Percentiles rank a stretch among this genome's conserved stretches.
Conservation (phyloP, 2,113 vertebrate genomes). For the Xiphias gladius region DNA sequence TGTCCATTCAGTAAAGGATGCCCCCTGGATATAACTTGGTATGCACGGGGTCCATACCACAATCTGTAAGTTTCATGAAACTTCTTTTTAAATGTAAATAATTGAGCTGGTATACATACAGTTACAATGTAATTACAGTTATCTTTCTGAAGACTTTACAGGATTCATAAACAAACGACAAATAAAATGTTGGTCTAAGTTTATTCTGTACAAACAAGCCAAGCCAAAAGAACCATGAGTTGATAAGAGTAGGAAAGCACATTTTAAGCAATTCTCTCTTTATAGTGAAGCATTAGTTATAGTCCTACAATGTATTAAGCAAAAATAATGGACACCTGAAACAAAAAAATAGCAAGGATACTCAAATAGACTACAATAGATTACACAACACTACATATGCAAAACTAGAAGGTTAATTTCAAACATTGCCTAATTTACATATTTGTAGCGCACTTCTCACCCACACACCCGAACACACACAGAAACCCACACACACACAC, state of each 20-base stretch:
- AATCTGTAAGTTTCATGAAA: constrained; percentile 56
- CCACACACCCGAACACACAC: constrained; percentile 12
- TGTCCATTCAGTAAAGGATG: constrained; percentile 60
- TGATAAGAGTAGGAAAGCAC: constrained; percentile 77
- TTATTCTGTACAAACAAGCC: constrained; percentile 84
- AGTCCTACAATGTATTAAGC: constrained; percentile 70
- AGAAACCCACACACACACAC: constrained; percentile 18
- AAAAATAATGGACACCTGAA: constrained; percentile 72
- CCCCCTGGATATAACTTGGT: constrained; percentile 48
- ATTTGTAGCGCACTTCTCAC: constrained; percentile 55
- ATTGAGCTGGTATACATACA: constrained; percentile 76
- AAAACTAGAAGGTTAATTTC: constrained; percentile 69
- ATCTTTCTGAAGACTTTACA: constrained; percentile 74
- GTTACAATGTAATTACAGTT: constrained; percentile 77
- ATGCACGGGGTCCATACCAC: constrained; percentile 54
- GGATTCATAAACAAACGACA: constrained; percentile 79
- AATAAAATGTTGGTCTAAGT: constrained; percentile 78
- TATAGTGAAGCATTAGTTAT: constrained; percentile 79
- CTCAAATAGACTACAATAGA: constrained; percentile 80
- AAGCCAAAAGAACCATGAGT: constrained; percentile 78
- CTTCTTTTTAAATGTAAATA: constrained; percentile 69
- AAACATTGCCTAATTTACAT: constrained; percentile 80
- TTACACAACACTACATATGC: constrained; percentile 80
- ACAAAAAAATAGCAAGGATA: constrained; percentile 71
- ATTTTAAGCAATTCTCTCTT: constrained; percentile 73